Evolutionary conservation across 64 coral and sea anemone genomes (phyloP).

Genomic region (Acropora tenuis): DNA sequence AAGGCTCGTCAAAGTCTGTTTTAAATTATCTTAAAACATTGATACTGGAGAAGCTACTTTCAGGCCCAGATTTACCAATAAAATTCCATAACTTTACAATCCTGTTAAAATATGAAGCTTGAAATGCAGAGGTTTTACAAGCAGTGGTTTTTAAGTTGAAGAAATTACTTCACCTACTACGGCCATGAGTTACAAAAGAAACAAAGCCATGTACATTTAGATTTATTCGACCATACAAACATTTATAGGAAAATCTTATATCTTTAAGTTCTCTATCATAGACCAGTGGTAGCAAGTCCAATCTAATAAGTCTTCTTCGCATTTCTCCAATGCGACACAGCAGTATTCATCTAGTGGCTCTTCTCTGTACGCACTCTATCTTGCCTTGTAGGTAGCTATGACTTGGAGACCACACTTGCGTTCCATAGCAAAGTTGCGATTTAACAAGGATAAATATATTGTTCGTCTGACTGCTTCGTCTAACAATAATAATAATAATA

Average conservation of each 20-base stretch:
- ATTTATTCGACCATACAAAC: no score
- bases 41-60: conserved; percentile 21
- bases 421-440: neutral
- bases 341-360: neutral
- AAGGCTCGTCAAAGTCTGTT: neutral
- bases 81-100: conserved; percentile 55
- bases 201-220: no score
- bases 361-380: neutral
- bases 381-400: neutral
- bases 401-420: neutral
- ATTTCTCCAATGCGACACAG: neutral
- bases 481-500: neutral
- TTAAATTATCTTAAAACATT: conserved; percentile 15
- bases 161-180: no score
- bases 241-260: no score
- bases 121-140: conserved; percentile 56
- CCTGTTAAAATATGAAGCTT: conserved; percentile 52
- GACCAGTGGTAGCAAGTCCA: no score
- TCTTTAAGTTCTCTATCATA: no score
- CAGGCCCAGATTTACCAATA: neutral
- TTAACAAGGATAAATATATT: neutral
- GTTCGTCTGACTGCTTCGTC: conserved; percentile 9
- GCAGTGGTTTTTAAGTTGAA: neutral
- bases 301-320: no score
- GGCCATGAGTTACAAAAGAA: no score